Evolutionary conservation across 1,140 invertebrate species (phyloP).

Genomic region (Pollicipes pollicipes): DNA sequence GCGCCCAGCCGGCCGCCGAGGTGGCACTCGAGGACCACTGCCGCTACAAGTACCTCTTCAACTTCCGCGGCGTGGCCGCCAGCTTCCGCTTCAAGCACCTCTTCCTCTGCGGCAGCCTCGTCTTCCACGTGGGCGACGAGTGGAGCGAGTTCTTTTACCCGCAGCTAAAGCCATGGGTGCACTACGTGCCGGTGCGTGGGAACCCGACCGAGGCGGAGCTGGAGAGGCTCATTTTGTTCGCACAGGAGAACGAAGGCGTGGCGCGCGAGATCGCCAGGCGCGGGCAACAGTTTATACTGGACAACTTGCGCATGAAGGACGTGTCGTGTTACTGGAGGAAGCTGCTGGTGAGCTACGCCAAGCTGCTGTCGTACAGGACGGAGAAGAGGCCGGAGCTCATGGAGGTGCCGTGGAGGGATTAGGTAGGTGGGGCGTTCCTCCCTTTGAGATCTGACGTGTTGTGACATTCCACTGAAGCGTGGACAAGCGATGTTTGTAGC

Average conservation of each 20-base stretch:
- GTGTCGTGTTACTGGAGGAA: constrained; percentile 73
- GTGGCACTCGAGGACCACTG: constrained; percentile 82
- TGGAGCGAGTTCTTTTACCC: constrained; percentile 94
- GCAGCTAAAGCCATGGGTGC: constrained; percentile 80
- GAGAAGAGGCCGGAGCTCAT: too few species aligned
- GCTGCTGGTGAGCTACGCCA: constrained; percentile 55
- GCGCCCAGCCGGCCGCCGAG: constrained; percentile 60
- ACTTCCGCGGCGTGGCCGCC: constrained; percentile 88
- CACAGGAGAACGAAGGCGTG: not conserved
- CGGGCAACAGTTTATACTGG: constrained; percentile 61
- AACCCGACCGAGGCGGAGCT: constrained; percentile 47
- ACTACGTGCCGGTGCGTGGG: constrained; percentile 75
- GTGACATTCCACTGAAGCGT: too few species aligned
- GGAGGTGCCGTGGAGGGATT: too few species aligned
- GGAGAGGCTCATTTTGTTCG: not conserved
- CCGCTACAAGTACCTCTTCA: constrained; percentile 80
- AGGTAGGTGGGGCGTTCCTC: too few species aligned
- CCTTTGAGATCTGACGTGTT: too few species aligned
- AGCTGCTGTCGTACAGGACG: constrained; percentile 29
- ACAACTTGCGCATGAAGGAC: constrained; percentile 64
- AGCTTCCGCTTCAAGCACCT: constrained; percentile 92
- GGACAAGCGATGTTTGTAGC: too few species aligned
- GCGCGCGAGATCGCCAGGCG: constrained; percentile 16
- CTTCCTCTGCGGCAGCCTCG: constrained; percentile 81
- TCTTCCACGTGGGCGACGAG: constrained; percentile 86